Evolutionary conservation across 2,113 vertebrate species (phyloP), one percentile per base, ranked within the genome.

Genomic region (Synodontis membranacea): DNA sequence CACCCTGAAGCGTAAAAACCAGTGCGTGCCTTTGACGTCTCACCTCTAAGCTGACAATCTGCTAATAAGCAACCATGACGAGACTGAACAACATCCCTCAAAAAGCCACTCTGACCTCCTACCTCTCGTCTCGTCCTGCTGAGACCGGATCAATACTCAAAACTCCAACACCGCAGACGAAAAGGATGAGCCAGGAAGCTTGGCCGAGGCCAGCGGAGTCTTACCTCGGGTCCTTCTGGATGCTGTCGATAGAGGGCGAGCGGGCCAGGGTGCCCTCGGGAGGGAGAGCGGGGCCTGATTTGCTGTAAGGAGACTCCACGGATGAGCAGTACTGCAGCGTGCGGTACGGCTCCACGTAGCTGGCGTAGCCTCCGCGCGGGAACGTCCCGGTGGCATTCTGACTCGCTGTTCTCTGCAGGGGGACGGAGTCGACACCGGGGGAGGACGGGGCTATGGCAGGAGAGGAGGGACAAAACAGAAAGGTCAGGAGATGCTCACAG

Each of bases 401-500:
- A 91, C 98, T 99, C 93, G 96, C 96, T 94, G 98, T 96, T 94
- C 98, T 97, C 97, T 99, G 98, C 96, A 99, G 97, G 95, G 98
- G 96, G 96, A 95, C 95, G 96, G 98, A 98, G 97, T 99, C 98
- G 95, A 99, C 97, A 97, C 97, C 98, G 86, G 98, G 98, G 96
- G 98, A 99, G 95, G 98, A 98, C 92, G 97, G 98, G 97, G 98
- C 98, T 99, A 97, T 91, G 96, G 94, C 92, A 95, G 97, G 97
- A 97, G 97, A 99, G 97, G 96, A 96, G 96, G 98, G 97, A 99
- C 97, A 99, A 96, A 98, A 96, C 95, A 97, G 96, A 96, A 98
- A 96, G 96, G 96, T 98, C 96, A 99, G 96, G 96, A 97, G 94
- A 93, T 97, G 97, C 93, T 98, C 97, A 96, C 96, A 96, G 92